Conservation (phyloP, 2,888 invertebrate species). For the Microplitis deprimator region DNA sequence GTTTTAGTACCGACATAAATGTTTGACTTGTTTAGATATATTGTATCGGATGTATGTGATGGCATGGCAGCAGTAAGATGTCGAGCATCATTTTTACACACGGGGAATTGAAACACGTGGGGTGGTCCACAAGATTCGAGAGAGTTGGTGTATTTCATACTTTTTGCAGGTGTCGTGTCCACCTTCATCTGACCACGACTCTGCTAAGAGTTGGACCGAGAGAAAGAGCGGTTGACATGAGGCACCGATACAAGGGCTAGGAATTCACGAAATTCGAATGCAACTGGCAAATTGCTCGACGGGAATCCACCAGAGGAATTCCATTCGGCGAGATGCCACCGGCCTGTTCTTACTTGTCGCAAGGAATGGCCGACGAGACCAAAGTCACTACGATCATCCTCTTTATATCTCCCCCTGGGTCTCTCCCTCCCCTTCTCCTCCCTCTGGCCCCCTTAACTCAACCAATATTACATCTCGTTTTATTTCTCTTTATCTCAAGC, state of each 20-base stretch:
- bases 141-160: slow-evolving; percentile 46
- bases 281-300: slow-evolving; percentile 67
- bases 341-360: slow-evolving; percentile 64
- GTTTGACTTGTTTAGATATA: neutral
- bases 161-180: slow-evolving; percentile 57
- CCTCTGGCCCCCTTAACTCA: slow-evolving; percentile 23
- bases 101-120: slow-evolving; percentile 47
- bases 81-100: neutral
- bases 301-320: slow-evolving; percentile 65
- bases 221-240: slow-evolving; percentile 52
- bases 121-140: slow-evolving; percentile 58
- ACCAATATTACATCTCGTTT: neutral
- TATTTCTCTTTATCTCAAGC: neutral
- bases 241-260: slow-evolving; percentile 62
- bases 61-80: neutral
- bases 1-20: neutral
- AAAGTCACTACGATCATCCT: slow-evolving; percentile 52
- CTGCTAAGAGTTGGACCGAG: slow-evolving; percentile 29
- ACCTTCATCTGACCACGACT: slow-evolving; percentile 24
- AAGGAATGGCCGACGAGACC: slow-evolving; percentile 57
- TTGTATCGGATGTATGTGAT: neutral
- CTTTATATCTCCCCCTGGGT: slow-evolving; percentile 37
- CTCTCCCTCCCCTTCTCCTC: neutral
- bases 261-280: slow-evolving; percentile 66
- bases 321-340: slow-evolving; percentile 65